Evolutionary conservation across 2,113 vertebrate genomes (phyloP), one percentile per base, ranked within the genome.

Genomic region (Peromyscus maniculatus): DNA sequence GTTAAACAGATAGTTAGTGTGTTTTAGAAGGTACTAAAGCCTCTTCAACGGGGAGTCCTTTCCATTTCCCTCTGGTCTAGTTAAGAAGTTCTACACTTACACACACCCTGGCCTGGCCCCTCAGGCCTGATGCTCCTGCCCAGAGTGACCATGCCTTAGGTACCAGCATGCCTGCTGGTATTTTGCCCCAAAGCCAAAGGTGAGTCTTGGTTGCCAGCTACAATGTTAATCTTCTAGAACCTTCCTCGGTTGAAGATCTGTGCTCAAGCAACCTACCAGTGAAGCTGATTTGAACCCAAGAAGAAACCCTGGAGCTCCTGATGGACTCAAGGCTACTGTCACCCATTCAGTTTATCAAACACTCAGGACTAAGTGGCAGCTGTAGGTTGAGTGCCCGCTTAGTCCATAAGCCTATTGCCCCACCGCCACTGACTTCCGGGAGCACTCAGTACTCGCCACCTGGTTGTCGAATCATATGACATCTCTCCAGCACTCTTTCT

Each of bases 251-350:
- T 75, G 12, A 86, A 49, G 57, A 26, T 71, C 75, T 93, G n/a
- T 66, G 33, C 5, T 52, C 64, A 0, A 21, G 28, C 33, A 80
- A 88, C n/a, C 87, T 86, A 36, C 55, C n/a, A 39, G 59, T 46
- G 43, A 90, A 69, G 36, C 57, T 88, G 31, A 80, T 84, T 92
- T 79, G 86, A 93, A 92, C 75, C 89, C 64, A 95, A 80, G 36
- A 95, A 13, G 5, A 97, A n/a, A 43, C 15, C 43, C 52, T 69
- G 21, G 33, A 43, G 74, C 10, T 79, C 74, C 57, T 46, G 43
- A 57, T 22, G 31, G 28, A 8, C 75, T 19, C 43, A 72, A 66
- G 6, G 4, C 64, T 74, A 9, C 24, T 57, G 36, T 80, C 52
- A 52, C 59, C 67, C 39, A 7, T 75, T 26, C 9, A 52, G 19